A percentile compares a stretch with the other conserved stretches of the same genome.
Conservation (phyloP, 2,888 invertebrate species). For the Charanyca ferruginea region DNA sequence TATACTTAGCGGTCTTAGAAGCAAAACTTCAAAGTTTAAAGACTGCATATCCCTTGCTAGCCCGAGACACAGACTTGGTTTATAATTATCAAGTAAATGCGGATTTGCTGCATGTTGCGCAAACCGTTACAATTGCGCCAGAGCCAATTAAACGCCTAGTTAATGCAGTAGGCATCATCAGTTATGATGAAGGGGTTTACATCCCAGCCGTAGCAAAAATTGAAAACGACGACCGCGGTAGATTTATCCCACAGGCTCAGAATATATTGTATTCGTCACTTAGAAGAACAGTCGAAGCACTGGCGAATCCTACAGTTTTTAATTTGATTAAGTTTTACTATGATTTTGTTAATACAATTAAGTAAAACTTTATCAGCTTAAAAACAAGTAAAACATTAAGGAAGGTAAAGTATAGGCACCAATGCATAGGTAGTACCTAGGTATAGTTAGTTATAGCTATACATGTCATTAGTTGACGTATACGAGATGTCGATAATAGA, state of each 20-base stretch:
- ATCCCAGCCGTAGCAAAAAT: slow-evolving; percentile 15
- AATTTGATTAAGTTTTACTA: too few species aligned
- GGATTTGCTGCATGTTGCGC: slow-evolving; percentile 28
- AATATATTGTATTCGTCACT: slow-evolving; percentile 2
- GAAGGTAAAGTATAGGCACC: too few species aligned
- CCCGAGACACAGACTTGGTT: slow-evolving; percentile 25
- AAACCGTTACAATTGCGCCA: slow-evolving; percentile 39
- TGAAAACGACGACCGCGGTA: not conserved
- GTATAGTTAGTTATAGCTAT: too few species aligned
- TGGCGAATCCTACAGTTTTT: not conserved
- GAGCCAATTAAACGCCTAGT: slow-evolving; percentile 33
- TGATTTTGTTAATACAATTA: too few species aligned
- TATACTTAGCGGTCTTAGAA: slow-evolving; percentile 24
- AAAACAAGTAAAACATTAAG: too few species aligned
- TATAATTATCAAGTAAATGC: slow-evolving; percentile 29
- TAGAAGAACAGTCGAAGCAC: not conserved
- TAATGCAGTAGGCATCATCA: slow-evolving; percentile 27
- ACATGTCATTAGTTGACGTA: too few species aligned
- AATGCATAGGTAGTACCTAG: too few species aligned
- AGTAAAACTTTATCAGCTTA: too few species aligned
- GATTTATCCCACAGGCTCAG: slow-evolving; percentile 16
- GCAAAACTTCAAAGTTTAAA: slow-evolving; percentile 37
- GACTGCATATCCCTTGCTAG: slow-evolving; percentile 23
- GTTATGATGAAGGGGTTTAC: slow-evolving; percentile 35
- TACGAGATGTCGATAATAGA: too few species aligned